Base-by-base conservation (phyloP, 2,888 invertebrate genomes). In the Lymantria monacha region DNA sequence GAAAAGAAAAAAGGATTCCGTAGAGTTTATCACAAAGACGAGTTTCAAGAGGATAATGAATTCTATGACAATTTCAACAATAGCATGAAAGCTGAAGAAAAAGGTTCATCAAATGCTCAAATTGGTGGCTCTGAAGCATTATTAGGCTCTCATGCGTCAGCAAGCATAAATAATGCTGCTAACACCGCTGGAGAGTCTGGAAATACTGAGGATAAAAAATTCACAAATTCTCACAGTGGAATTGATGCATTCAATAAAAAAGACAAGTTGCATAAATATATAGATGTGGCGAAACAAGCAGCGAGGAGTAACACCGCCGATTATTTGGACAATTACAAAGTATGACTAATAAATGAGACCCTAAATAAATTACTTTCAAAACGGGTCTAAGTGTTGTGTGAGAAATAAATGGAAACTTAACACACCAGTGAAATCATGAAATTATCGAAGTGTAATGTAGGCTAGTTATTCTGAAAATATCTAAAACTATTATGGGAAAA, bases 21-120 rank as follows among this genome's bases (percentile, higher is more conserved):
- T 51, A 79, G 78, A 65, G 81, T 88, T 15, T 88, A 88, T 58
- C 85, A 85, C 56, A 89, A 87, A 57, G 86, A 89, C 51, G 88
- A 90, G 61, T 89, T 85, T 69, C 77, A 81, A 55, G 86, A 87
- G 65, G 84, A 88, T 48, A 83, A 87, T 37, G 85, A 89, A 51
- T 88, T 86, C 57, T 87, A 72, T 55, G 86, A 88, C 57, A 85
- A 87, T 58, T 81, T 70, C 13, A 79, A 80, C 46, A 83, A 75
- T 37, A 82, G 60, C 44, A 64, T 67, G 42, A 69, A 74, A 43
- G 69, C 69, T 11, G 72, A 80, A 57, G 85, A 87, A 54, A 79
- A 66, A 3, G 83, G 76, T 8, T 66, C 59, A 55, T 71, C 76
- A 5, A 71, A 74, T 31, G 52, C 64, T 33, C 74, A 80, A 44